A percentile compares a stretch with the other conserved stretches of the same genome.
phyloP scores from a whole-genome alignment of 2,797 vertebrate species.

The Ctenochaetus hawaiiensis region DNA sequence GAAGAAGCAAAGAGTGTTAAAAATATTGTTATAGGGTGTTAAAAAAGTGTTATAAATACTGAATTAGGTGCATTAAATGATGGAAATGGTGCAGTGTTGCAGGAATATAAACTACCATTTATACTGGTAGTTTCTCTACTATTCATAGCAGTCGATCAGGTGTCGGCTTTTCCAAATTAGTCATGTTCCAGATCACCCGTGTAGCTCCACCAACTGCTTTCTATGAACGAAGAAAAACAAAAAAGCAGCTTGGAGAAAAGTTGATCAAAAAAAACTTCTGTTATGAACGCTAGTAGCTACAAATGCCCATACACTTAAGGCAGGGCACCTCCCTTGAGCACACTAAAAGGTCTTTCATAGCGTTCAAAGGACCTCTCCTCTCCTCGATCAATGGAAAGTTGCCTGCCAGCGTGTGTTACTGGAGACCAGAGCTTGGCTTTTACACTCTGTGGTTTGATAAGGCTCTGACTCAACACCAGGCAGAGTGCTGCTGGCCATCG shows the following conservation, averaged over 20 bases:
- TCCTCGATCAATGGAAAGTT: constrained; percentile 61
- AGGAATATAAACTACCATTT: too few relatives aligned
- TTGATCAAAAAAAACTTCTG: constrained; percentile 43
- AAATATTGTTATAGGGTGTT: too few relatives aligned
- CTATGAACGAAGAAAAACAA: constrained; percentile 3
- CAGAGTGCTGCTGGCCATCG: constrained; percentile 49
- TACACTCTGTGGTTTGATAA: constrained; percentile 55
- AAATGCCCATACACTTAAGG: constrained; percentile 36
- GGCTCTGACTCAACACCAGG: constrained; percentile 55
- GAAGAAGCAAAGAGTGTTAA: background rate
- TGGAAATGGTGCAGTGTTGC: background rate
- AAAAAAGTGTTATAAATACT: background rate
- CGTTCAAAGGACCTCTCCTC: constrained; percentile 68
- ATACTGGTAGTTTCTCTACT: background rate
- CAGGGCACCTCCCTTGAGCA: constrained; percentile 57
- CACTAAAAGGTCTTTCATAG: constrained; percentile 74
- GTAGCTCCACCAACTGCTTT: constrained; percentile 1
- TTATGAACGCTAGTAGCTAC: constrained; percentile 42
- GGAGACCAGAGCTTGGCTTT: constrained; percentile 62
- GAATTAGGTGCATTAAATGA: background rate
- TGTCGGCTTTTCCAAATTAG: background rate
- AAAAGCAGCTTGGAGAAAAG: background rate
- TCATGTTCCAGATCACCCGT: background rate
- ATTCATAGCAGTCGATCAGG: background rate
- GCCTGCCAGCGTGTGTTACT: constrained; percentile 57